Evolutionary conservation across 2,888 invertebrate species (phyloP), one percentile per base, ranked within the genome.

Genomic region (Eupithecia pulchellata): DNA sequence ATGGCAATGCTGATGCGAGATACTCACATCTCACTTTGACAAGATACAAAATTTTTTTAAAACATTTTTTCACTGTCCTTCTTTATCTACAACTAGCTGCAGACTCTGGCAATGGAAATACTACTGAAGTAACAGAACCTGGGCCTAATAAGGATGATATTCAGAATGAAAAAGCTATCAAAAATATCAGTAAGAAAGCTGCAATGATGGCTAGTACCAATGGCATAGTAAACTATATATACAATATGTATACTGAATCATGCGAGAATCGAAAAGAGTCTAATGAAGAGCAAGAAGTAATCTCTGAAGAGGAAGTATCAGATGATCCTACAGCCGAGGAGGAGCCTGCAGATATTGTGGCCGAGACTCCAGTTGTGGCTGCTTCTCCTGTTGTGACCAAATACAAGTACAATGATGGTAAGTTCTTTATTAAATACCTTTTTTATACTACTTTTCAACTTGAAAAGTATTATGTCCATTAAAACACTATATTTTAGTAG

Each of bases 201-300:
- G 83, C 82, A 57, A 89, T 89, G 77, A 87, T 87, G 84, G 84
- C 87, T 66, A 87, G 79, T 76, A 88, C 80, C 82, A 89, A 90
- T 69, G 77, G 79, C 62, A 82, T 79, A 79, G 76, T 80, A 42
- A 87, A 88, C 80, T 89, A 89, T 52, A 52, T 52, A 52, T 20
- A 52, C 13, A 52, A 52, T 52, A 52, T 52, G 52, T 52, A 52
- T 75, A 73, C 79, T 25, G 91, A 91, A 82, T 86, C 89, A 82
- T 85, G 84, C 86, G 91, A 92, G 84, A 93, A 93, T 87, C 92
- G 91, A 83, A 92, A 91, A 88, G 87, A 91, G 88, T 84, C n/a
- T 85, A 87, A 86, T 81, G 80, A 87, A 84, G 90, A 88, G 77
- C 83, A 86, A 75, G 87, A 88, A 36, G 77, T 77, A 62, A 76